phyloP scores from a whole-genome alignment of 2,888 invertebrate genomes.

The Hoplodrina blanda region DNA sequence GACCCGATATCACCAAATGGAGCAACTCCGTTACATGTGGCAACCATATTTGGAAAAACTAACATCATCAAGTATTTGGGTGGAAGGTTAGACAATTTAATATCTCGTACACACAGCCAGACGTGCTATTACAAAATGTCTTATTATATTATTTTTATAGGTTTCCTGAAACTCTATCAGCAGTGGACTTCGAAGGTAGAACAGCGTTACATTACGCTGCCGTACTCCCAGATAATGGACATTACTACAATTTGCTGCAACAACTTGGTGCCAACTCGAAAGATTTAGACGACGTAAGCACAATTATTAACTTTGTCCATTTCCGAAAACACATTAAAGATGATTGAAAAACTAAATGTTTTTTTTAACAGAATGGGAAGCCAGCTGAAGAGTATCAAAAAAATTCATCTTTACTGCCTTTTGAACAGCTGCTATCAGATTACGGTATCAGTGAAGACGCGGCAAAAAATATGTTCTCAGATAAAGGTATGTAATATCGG shows the following conservation, averaged over 20 bases:
- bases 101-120: not conserved
- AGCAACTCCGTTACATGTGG: slow-evolving; percentile 96
- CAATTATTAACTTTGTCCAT: not conserved
- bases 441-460: slow-evolving; percentile 93
- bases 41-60: slow-evolving; percentile 95
- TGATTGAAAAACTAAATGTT: not conserved
- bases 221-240: slow-evolving; percentile 95
- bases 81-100: slow-evolving; percentile 76
- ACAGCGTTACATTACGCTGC: slow-evolving; percentile 98
- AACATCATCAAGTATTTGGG: slow-evolving; percentile 93
- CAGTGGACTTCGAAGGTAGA: slow-evolving; percentile 94
- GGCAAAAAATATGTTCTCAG: slow-evolving; percentile 93
- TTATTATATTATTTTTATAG: slow-evolving; percentile 72
- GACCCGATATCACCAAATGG: slow-evolving; percentile 96
- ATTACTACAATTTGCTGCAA: slow-evolving; percentile 95
- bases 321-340: not conserved
- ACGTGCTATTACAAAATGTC: not conserved
- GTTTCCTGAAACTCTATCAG: slow-evolving; percentile 96
- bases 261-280: slow-evolving; percentile 96
- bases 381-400: slow-evolving; percentile 95
- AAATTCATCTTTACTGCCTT: slow-evolving; percentile 92
- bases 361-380: slow-evolving; percentile 92
- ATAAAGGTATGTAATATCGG: slow-evolving; percentile 92
- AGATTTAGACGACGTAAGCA: slow-evolving; percentile 94
- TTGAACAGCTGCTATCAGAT: slow-evolving; percentile 92